Conservation (phyloP, 2,888 invertebrate genomes). For the Phanerotoma sp. region DNA sequence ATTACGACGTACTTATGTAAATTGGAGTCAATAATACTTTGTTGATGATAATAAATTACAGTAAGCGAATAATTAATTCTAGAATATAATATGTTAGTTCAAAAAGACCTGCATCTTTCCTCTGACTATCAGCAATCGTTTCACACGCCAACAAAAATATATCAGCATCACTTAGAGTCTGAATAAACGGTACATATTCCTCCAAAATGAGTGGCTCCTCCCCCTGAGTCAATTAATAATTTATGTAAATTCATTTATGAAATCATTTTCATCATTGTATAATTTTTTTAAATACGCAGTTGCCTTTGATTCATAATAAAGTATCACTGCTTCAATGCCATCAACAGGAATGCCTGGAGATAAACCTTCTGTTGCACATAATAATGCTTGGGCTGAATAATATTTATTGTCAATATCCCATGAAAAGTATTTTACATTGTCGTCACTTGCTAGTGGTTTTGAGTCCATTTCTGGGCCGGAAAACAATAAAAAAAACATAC, state of each 20-base stretch:
- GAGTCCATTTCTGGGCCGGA: conserved; percentile 46
- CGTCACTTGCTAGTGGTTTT: conserved; percentile 41
- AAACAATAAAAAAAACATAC: conserved; percentile 5
- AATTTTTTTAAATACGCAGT: conserved; percentile 34
- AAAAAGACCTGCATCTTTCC: conserved; percentile 60
- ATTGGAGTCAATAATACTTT: too few relatives aligned
- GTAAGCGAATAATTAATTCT: too few relatives aligned
- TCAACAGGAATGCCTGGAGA: conserved; percentile 58
- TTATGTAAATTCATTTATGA: conserved; percentile 46
- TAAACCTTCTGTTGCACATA: conserved; percentile 61
- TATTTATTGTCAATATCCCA: conserved; percentile 73
- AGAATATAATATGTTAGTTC: too few relatives aligned
- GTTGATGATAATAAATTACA: too few relatives aligned
- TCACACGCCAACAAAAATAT: conserved; percentile 47
- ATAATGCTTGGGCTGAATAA: conserved; percentile 65
- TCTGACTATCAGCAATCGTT: conserved; percentile 49
- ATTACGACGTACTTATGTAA: too few relatives aligned
- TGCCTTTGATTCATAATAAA: conserved; percentile 65
- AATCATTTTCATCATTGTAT: background rate
- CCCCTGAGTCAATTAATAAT: conserved; percentile 40
- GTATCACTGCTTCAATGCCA: conserved; percentile 64
- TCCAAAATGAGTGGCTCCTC: conserved; percentile 39
- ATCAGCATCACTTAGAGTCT: conserved; percentile 43
- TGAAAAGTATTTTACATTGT: conserved; percentile 52
- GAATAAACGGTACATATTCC: conserved; percentile 42